phyloP scores from a whole-genome alignment of 2,113 vertebrate genomes.

The Toxotes jaculatrix region DNA sequence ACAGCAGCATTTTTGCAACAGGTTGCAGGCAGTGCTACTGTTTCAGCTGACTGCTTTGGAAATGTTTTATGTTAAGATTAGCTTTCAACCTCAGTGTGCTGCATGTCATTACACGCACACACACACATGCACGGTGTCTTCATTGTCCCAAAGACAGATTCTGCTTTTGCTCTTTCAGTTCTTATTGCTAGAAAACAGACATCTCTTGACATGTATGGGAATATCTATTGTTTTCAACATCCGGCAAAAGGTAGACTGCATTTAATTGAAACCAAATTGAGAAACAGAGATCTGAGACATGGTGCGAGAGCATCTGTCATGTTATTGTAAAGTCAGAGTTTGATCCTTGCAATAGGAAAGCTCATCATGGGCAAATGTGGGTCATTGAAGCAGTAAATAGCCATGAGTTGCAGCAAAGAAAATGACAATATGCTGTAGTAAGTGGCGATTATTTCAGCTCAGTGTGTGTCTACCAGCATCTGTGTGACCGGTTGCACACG shows the following conservation, averaged over 20 bases:
- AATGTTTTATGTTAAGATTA: slow-evolving; percentile 60
- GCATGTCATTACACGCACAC: slow-evolving; percentile 42
- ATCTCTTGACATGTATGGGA: slow-evolving; percentile 24
- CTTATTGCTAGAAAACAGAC: slow-evolving; percentile 21
- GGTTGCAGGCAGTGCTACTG: slow-evolving; percentile 26
- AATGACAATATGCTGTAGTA: neutral
- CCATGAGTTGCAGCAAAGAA: neutral
- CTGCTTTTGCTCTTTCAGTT: slow-evolving; percentile 20
- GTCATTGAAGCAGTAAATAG: slow-evolving; percentile 18
- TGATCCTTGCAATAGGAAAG: slow-evolving; percentile 10
- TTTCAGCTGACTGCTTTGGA: slow-evolving; percentile 46
- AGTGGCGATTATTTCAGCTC: neutral
- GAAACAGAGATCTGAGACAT: neutral
- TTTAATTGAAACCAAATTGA: slow-evolving; percentile 25
- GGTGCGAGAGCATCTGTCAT: neutral
- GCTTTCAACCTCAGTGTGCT: slow-evolving; percentile 47
- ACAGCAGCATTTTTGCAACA: slow-evolving; percentile 21
- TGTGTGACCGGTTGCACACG: neutral
- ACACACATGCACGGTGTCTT: slow-evolving; percentile 11
- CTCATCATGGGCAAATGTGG: slow-evolving; percentile 14
- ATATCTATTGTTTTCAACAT: slow-evolving; percentile 27
- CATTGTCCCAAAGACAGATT: slow-evolving; percentile 33
- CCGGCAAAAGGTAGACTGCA: slow-evolving; percentile 10
- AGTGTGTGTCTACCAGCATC: neutral
- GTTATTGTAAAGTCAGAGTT: slow-evolving; percentile 20